These are phyloP conservation scores for Bufo bufo DNA, from an alignment of 2,113 vertebrate genomes.

Conservation along the genomic window DNA sequence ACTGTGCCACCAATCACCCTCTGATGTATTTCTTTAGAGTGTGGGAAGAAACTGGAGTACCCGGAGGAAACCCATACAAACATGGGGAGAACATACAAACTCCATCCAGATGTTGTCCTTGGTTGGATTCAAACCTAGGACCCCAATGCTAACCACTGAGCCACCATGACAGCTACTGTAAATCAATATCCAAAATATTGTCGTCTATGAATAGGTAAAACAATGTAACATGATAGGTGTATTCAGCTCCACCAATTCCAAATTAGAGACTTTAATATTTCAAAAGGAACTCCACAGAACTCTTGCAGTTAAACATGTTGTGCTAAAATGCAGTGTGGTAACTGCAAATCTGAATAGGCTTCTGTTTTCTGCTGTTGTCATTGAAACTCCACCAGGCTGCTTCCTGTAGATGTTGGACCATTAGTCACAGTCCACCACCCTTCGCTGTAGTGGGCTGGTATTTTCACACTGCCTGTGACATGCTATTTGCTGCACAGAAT, in stretches of 20 bases:
- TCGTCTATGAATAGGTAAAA: neutral
- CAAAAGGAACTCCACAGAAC: neutral
- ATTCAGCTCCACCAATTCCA: neutral
- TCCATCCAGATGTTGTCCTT: no score
- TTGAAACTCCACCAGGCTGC: neutral
- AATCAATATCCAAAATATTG: neutral
- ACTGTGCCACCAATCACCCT: no score
- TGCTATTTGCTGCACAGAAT: neutral
- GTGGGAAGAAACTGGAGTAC: no score
- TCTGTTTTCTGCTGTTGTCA: neutral
- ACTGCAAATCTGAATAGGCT: neutral
- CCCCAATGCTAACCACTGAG: no score
- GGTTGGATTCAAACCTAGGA: no score
- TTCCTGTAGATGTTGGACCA: neutral
- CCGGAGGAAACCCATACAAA: no score
- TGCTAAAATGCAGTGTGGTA: neutral
- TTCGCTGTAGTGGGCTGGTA: neutral
- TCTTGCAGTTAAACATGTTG: neutral
- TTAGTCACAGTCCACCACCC: neutral
- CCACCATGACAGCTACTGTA: no score
- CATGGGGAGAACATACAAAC: no score
- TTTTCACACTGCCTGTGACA: neutral
- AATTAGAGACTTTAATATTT: no score
- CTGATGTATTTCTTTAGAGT: no score
- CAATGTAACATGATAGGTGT: neutral